Percentiles rank a stretch among this genome's conserved stretches.
phyloP scores from a whole-genome alignment of 2,888 invertebrate genomes.

The Perdita meconis region DNA sequence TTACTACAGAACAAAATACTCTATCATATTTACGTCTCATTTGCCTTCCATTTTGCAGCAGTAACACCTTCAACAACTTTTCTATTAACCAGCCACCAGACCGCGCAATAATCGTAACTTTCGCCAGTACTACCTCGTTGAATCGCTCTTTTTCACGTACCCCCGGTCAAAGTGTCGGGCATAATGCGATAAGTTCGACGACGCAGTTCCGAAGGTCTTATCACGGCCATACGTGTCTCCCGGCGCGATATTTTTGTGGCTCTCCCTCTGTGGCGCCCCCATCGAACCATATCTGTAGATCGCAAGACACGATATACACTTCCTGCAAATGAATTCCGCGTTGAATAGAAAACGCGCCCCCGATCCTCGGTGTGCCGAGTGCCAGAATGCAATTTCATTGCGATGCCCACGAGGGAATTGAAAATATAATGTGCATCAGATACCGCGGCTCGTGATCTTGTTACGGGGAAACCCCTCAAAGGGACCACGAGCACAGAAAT shows the following conservation, averaged over 20 bases:
- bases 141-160: not conserved
- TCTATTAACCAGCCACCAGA: not conserved
- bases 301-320: constrained; percentile 41
- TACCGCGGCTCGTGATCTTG: constrained; percentile 47
- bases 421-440: constrained; percentile 42
- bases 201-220: constrained; percentile 21
- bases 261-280: constrained; percentile 21
- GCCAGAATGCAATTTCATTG: constrained; percentile 46
- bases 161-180: constrained; percentile 26
- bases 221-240: constrained; percentile 23
- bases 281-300: constrained; percentile 48
- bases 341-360: constrained; percentile 47
- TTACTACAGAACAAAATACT: too few species aligned
- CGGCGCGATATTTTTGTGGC: constrained; percentile 33
- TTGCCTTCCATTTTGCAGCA: not conserved
- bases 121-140: not conserved
- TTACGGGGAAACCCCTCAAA: constrained; percentile 32
- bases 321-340: constrained; percentile 52
- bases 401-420: constrained; percentile 43
- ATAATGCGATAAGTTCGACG: constrained; percentile 13
- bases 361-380: constrained; percentile 18
- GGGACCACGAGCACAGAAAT: constrained; percentile 19
- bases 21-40: too few species aligned
- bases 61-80: not conserved
- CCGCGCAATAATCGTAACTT: constrained; percentile 5